Conservation (phyloP, 2,888 invertebrate genomes). For the Trilocha varians region DNA sequence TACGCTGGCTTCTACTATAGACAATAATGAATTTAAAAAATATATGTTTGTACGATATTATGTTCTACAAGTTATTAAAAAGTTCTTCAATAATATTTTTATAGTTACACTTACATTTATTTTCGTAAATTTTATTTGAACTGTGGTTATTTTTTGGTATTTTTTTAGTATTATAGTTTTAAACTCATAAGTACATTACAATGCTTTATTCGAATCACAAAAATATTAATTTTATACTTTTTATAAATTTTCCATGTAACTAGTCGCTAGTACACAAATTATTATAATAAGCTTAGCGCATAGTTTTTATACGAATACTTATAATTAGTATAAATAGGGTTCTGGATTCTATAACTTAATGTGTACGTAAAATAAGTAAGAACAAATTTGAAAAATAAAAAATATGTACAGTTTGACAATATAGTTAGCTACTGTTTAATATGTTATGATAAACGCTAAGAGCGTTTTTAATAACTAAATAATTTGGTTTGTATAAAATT, state of each 20-base stretch:
- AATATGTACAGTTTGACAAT: conserved; percentile 19
- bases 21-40: too few species aligned
- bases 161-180: too few species aligned
- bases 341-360: conserved; percentile 4
- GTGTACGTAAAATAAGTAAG: conserved; percentile 9
- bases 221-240: conserved; percentile 8
- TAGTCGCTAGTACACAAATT: conserved; percentile 13
- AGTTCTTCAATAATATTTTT: too few species aligned
- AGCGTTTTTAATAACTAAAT: conserved; percentile 8
- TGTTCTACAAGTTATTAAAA: too few species aligned
- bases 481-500: not conserved
- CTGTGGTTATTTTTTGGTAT: too few species aligned
- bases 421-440: conserved; percentile 15
- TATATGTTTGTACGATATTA: too few species aligned
- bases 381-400: conserved; percentile 4
- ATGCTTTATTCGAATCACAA: too few species aligned
- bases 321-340: not conserved
- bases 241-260: conserved; percentile 7
- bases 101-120: too few species aligned
- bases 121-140: too few species aligned
- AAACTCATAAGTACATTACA: too few species aligned
- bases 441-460: conserved; percentile 13
- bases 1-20: too few species aligned
- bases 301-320: conserved; percentile 3
- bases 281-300: not conserved